phyloP scores from a whole-genome alignment of 2,113 vertebrate genomes.

The Ctenomys sociabilis region DNA sequence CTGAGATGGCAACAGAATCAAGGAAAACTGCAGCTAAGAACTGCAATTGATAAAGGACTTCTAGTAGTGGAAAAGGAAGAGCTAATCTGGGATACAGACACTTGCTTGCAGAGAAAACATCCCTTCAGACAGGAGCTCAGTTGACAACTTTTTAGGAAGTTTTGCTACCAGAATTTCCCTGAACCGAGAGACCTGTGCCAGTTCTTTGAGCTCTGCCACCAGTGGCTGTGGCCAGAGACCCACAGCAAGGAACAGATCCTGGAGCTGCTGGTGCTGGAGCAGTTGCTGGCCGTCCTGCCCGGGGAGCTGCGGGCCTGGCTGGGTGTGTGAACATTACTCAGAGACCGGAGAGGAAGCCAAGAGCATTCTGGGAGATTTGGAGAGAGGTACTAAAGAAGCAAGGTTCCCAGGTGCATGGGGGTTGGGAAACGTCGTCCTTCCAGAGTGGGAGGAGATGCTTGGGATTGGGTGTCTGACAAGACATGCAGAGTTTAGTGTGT shows the following conservation, averaged over 20 bases:
- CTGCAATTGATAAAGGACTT: not conserved
- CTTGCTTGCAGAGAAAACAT: not conserved
- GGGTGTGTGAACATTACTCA: not conserved
- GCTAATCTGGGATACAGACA: not conserved
- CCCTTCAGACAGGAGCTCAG: constrained; percentile 20
- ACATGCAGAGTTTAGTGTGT: not conserved
- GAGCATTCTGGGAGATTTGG: constrained; percentile 1
- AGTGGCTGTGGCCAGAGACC: constrained; percentile 65
- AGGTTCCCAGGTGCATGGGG: not conserved
- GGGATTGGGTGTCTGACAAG: not conserved
- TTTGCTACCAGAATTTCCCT: not conserved
- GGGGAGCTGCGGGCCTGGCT: not conserved
- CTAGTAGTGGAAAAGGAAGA: constrained; percentile 57
- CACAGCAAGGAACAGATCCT: constrained; percentile 75
- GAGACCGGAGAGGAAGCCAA: constrained; percentile 52
- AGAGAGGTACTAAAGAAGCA: constrained; percentile 31
- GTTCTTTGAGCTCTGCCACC: constrained; percentile 61
- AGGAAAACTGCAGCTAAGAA: not conserved
- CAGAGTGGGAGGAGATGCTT: not conserved
- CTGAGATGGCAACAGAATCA: constrained; percentile 15
- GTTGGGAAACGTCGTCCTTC: not conserved
- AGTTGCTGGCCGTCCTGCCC: constrained; percentile 70
- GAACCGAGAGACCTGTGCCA: constrained; percentile 12
- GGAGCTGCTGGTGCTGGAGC: constrained; percentile 74
- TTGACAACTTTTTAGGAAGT: not conserved